Conservation (phyloP, 2,113 vertebrate genomes). For the Gallinago media region DNA sequence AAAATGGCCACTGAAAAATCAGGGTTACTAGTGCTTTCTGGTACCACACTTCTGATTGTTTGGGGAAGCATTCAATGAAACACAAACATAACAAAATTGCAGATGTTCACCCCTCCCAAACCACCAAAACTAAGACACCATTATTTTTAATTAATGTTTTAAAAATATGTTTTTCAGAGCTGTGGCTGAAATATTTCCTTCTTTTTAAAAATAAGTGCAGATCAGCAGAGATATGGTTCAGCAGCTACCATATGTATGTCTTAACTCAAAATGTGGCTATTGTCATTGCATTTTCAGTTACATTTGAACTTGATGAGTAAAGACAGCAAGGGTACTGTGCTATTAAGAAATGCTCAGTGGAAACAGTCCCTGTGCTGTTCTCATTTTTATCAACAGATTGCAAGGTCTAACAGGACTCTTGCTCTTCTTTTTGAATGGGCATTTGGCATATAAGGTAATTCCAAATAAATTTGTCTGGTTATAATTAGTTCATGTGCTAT, state of each 20-base stretch:
- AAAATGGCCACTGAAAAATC: background rate
- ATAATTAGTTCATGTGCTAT: background rate
- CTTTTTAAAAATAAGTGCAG: background rate
- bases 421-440: background rate
- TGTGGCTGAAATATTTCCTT: background rate
- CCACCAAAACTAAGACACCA: background rate
- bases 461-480: background rate
- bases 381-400: background rate
- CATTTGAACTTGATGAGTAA: background rate
- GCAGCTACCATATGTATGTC: background rate
- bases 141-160: background rate
- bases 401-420: background rate
- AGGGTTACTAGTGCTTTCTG: background rate
- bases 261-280: background rate
- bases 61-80: background rate
- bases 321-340: background rate
- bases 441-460: background rate
- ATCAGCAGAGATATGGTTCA: background rate
- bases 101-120: background rate
- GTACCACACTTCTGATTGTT: background rate
- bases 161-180: background rate
- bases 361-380: background rate
- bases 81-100: background rate
- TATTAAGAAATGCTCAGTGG: background rate
- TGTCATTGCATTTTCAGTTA: background rate